Conservation (phyloP, 2,797 vertebrate species). For the Alfaro cultratus region DNA sequence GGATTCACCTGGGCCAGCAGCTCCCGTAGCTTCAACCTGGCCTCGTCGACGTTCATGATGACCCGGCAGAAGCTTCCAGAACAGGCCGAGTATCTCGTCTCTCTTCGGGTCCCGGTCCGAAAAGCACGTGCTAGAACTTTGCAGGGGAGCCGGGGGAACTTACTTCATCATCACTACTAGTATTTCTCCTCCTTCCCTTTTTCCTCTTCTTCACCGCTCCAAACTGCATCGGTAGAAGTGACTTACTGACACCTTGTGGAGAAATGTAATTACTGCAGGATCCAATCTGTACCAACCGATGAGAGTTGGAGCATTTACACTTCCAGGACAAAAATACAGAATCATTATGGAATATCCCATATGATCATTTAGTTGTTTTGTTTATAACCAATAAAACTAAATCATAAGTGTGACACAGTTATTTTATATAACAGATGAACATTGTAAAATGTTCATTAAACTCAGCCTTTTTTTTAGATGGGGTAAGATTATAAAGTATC, state of each 20-base stretch:
- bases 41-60: slow-evolving; percentile 68
- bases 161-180: background rate
- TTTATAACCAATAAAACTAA: background rate
- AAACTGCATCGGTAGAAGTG: background rate
- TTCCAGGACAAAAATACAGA: background rate
- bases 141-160: background rate
- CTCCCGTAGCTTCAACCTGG: slow-evolving; percentile 59
- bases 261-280: background rate
- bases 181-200: background rate
- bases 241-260: background rate
- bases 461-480: background rate
- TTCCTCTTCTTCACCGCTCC: background rate
- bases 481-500: background rate
- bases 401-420: background rate
- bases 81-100: background rate
- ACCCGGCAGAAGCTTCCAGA: background rate
- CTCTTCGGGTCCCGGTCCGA: background rate
- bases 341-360: background rate
- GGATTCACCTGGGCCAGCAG: slow-evolving; percentile 64
- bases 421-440: background rate
- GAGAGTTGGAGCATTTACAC: background rate
- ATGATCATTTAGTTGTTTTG: background rate
- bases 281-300: background rate
- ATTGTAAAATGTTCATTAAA: background rate
- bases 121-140: background rate